Base-by-base conservation (phyloP, 1,140 invertebrate species). In the Drosophila ironensis region DNA sequence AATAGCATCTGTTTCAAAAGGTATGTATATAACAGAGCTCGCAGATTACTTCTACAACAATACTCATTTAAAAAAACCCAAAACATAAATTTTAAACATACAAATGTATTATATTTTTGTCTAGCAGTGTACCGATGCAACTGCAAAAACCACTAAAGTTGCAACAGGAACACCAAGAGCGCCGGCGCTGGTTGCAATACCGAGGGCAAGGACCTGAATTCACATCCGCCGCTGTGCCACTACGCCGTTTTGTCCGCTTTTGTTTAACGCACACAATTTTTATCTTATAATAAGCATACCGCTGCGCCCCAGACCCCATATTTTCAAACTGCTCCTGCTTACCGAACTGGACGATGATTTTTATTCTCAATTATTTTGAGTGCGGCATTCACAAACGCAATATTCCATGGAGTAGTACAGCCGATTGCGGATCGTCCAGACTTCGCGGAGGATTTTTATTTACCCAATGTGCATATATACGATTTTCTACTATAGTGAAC, bases 231-330 rank as follows among this genome's bases (percentile, higher is more conserved):
- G 46, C 46, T 20, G 16, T 41, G 28, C 51, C 27, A 53, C 28
- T 41, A 60, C 53, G 50, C 50, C 66, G 68, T 64, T 53, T n/a
- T n/a, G n/a, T n/a, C n/a, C n/a, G n/a, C 11, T 86, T 74, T 88
- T 87, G 69, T 82, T 81, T 69, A 82, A 70, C 70, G 54, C 46
- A 71, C 54, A 77, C 50, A 52, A 82, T 82, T 88, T 88, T 88
- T 81, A 88, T 76, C 72, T 82, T 70, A 88, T 88, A 88, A 87
- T 88, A 88, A 88, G 87, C 73, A 75, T 66, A 63, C 66, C 53
- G 61, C 44, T 57, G 41, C 45, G 51, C 16, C 67, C 25, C 57
- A 19, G 60, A 69, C 44, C 60, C 47, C 56, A 47, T 60, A 47
- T 54, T 27, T 53, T 50, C 35, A 35, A 63, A 50, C 52, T 42